Base-by-base conservation (phyloP, 2,888 invertebrate genomes). In the Hyposoter dolosus region DNA sequence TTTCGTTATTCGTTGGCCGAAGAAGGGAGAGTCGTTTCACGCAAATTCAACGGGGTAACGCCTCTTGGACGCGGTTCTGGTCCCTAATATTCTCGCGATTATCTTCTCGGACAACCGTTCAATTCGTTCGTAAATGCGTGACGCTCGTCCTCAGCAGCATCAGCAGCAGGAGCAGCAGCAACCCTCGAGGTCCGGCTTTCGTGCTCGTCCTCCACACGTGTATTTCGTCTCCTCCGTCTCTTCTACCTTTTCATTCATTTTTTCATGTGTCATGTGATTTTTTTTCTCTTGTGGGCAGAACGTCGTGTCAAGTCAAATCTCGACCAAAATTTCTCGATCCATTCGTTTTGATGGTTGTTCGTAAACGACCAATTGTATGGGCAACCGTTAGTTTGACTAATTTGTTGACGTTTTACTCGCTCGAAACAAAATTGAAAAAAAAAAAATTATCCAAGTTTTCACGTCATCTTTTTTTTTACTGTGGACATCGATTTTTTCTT, bases 11-110 rank as follows among this genome's bases (percentile, higher is more conserved):
- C 53, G 60, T 66, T 63, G 63, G 43, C 53, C 60, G 19, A 74
- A 75, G 77, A 77, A 68, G 79, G 79, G 80, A 86, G 78, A 87
- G 89, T 92, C 91, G 92, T 92, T 92, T 92, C 92, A 92, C 92
- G 92, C 92, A 91, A 92, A 92, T 92, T 91, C 92, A 90, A 82
- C 89, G 85, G 47, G 85, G 90, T 89, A 89, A 89, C 90, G 90
- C 90, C 91, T 88, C 83, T 84, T 84, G 89, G 88, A 89, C 75
- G 87, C 88, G 75, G 79, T 74, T 66, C 83, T 86, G 63, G 80
- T 82, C 82, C 72, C 82, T 85, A 85, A 85, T 85, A 80, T 80
- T 12, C 85, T 66, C 56, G 75, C 83, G 83, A 85, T 85, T 85
- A 76, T 85, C 79, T 76, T 80, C 76, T 66, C 83, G 60, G 85